phyloP scores from a whole-genome alignment of 2,113 vertebrate genomes.

The Mesocricetus auratus region DNA sequence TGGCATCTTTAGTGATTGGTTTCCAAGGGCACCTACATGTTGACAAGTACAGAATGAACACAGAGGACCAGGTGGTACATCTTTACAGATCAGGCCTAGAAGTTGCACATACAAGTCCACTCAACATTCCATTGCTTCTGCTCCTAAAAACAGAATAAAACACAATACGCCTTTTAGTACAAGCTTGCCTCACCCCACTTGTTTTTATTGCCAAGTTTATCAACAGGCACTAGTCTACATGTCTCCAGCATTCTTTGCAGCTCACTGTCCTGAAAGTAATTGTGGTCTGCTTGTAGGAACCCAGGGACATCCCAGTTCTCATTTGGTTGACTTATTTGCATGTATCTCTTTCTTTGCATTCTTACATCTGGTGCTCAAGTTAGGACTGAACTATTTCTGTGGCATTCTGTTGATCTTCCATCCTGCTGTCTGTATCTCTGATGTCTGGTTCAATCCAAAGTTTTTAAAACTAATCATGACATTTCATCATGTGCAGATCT shows the following conservation, averaged over 20 bases:
- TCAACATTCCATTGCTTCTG: neutral
- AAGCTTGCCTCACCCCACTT: neutral
- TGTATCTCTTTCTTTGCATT: neutral
- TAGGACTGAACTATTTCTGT: neutral
- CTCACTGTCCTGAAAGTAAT: neutral
- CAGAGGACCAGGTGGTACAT: neutral
- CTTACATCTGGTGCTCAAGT: neutral
- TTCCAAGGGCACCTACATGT: neutral
- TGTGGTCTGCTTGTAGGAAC: neutral
- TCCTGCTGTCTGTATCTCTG: neutral
- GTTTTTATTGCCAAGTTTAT: constrained; percentile 22
- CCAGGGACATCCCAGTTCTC: neutral
- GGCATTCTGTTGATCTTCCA: neutral
- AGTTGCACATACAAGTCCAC: neutral
- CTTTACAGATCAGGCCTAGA: neutral
- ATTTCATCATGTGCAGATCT: neutral
- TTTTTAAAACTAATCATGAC: constrained; percentile 29
- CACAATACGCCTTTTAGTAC: neutral
- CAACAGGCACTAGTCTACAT: neutral
- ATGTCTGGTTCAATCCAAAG: neutral
- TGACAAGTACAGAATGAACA: neutral
- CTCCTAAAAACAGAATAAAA: neutral
- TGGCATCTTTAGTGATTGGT: neutral
- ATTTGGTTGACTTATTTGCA: neutral
- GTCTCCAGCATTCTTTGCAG: neutral